These are phyloP conservation scores for Ceyx margarethae DNA, from an alignment of 2,113 vertebrate species.

Conservation along the genomic window DNA sequence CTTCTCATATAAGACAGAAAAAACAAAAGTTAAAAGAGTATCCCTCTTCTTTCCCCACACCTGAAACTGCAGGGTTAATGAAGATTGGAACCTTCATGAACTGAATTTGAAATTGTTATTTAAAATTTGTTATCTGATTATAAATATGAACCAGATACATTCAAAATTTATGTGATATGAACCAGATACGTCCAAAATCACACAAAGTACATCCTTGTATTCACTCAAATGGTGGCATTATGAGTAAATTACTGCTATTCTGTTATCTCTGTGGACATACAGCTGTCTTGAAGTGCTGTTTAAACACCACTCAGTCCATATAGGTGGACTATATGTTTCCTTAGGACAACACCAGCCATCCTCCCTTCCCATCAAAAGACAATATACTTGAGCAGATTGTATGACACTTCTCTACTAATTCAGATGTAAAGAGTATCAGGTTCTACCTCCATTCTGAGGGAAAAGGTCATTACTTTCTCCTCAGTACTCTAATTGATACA, in stretches of 20 bases:
- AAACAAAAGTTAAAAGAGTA: not conserved
- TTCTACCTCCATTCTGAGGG: not conserved
- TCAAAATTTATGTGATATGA: not conserved
- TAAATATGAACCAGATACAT: not conserved
- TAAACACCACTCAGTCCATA: not conserved
- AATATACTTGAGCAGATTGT: not conserved
- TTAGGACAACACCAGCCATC: not conserved
- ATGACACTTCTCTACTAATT: not conserved
- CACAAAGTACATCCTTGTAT: not conserved
- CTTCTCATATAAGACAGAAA: not conserved
- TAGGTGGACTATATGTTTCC: not conserved
- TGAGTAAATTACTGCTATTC: not conserved
- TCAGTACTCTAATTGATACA: not conserved
- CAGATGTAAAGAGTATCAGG: not conserved
- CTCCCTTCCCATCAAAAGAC: not conserved
- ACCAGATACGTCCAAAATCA: not conserved
- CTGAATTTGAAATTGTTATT: not conserved
- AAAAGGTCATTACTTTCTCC: not conserved
- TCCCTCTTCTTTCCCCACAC: not conserved
- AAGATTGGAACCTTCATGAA: not conserved
- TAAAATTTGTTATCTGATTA: not conserved
- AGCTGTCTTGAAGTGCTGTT: not conserved
- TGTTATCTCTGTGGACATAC: not conserved
- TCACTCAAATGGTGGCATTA: not conserved
- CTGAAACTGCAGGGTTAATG: not conserved